Evolutionary conservation across 2,888 invertebrate genomes (phyloP).

Genomic region (Agonum fuliginosum): DNA sequence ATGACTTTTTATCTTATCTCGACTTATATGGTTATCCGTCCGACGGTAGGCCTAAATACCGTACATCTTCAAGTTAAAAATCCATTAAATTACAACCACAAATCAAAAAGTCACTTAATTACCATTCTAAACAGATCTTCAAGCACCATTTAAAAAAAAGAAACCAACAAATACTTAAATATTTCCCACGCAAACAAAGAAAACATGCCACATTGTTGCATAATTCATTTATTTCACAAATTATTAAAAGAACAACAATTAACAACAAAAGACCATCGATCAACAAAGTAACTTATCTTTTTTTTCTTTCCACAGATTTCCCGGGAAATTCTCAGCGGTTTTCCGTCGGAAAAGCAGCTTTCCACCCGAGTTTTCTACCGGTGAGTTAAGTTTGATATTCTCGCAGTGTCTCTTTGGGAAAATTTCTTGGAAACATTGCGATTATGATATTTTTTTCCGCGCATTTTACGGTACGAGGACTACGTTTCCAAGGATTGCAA

Average conservation of each 20-base stretch:
- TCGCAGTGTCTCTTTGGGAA: not conserved
- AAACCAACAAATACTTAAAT: not conserved
- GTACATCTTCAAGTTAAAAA: not conserved
- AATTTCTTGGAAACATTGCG: not conserved
- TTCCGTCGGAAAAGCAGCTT: no score
- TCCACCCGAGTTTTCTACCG: not conserved
- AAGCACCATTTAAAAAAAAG: not conserved
- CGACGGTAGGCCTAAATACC: constrained; percentile 57
- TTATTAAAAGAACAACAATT: not conserved
- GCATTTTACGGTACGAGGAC: not conserved
- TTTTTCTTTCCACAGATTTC: not conserved
- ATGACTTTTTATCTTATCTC: constrained; percentile 23
- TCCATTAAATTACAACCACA: not conserved
- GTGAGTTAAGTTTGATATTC: not conserved
- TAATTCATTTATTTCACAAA: not conserved
- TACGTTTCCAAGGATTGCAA: not conserved
- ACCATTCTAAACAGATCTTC: not conserved
- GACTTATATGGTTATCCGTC: constrained; percentile 53
- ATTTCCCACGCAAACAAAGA: not conserved
- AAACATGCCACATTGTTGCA: not conserved
- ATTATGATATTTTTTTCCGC: constrained; percentile 1
- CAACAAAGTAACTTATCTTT: not conserved
- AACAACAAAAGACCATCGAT: not conserved
- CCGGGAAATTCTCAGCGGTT: not conserved
- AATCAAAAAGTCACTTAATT: not conserved